Conservation (phyloP, 2,797 vertebrate genomes). For the Cyprinella venusta region DNA sequence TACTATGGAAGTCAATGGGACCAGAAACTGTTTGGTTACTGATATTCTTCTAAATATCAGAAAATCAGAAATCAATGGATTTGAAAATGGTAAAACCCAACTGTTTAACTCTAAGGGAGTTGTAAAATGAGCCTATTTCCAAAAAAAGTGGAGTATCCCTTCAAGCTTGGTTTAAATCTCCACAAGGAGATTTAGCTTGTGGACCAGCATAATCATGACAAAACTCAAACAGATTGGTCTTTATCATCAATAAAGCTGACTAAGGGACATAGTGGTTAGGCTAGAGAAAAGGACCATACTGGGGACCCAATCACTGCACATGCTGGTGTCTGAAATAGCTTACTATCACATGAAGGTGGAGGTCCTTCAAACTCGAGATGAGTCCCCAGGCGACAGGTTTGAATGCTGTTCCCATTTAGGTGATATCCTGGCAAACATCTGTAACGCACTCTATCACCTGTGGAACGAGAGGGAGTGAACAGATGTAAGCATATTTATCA, state of each 20-base stretch:
- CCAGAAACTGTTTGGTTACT: too few species aligned
- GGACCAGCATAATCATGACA: background rate
- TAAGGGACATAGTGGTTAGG: background rate
- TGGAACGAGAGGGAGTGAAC: slow-evolving; percentile 32
- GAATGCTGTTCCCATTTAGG: slow-evolving; percentile 89
- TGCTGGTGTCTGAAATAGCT: slow-evolving; percentile 50
- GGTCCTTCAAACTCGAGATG: slow-evolving; percentile 94
- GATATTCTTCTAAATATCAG: too few species aligned
- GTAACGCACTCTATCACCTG: slow-evolving; percentile 95
- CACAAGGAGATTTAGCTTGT: background rate
- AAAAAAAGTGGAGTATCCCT: too few species aligned
- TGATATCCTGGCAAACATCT: slow-evolving; percentile 93
- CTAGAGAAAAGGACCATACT: background rate
- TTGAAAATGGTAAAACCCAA: too few species aligned
- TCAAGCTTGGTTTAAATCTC: too few species aligned
- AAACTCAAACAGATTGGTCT: background rate
- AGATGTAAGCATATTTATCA: slow-evolving; percentile 20
- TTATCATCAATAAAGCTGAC: background rate
- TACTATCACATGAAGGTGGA: slow-evolving; percentile 95
- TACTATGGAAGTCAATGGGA: too few species aligned
- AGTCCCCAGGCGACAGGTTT: slow-evolving; percentile 90
- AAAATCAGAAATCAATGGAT: too few species aligned
- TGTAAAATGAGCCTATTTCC: too few species aligned
- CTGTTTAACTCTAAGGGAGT: too few species aligned
- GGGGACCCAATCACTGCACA: background rate